Evolutionary conservation across 2,888 invertebrate genomes (phyloP).

Genomic region (Rosalia funebris): DNA sequence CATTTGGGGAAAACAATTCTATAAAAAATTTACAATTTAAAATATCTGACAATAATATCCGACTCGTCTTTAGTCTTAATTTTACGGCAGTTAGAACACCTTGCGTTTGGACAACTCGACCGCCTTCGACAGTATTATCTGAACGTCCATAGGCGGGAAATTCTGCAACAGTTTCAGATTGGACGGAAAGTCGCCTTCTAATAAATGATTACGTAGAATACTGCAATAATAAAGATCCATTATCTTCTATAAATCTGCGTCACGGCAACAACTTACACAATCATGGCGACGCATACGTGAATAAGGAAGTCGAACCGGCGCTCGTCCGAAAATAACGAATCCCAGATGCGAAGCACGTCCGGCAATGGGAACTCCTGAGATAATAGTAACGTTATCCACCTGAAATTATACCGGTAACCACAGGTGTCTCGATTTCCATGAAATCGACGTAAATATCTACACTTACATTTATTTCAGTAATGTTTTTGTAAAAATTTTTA

Average conservation of each 20-base stretch:
- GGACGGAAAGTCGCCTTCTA: slow-evolving; percentile 90
- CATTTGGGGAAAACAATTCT: background rate
- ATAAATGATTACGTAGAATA: slow-evolving; percentile 82
- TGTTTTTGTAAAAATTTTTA: too few relatives aligned
- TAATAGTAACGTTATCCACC: slow-evolving; percentile 94
- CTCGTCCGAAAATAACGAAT: slow-evolving; percentile 91
- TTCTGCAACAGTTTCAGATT: slow-evolving; percentile 95
- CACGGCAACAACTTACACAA: slow-evolving; percentile 78
- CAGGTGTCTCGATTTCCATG: too few relatives aligned
- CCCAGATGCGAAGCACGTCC: slow-evolving; percentile 97
- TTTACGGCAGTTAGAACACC: slow-evolving; percentile 21
- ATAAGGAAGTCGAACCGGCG: slow-evolving; percentile 91
- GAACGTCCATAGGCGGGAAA: slow-evolving; percentile 90
- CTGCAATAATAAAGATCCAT: slow-evolving; percentile 64
- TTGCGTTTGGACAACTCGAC: slow-evolving; percentile 68
- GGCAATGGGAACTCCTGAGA: slow-evolving; percentile 98
- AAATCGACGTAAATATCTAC: too few relatives aligned
- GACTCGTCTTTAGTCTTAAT: slow-evolving; percentile 1
- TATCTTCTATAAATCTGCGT: background rate
- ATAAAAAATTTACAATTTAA: background rate
- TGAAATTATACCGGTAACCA: too few relatives aligned
- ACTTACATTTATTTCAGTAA: too few relatives aligned
- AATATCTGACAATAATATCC: slow-evolving; percentile 16
- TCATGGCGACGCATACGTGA: slow-evolving; percentile 96
- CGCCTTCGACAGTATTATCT: slow-evolving; percentile 82